Evolutionary conservation across 2,113 vertebrate genomes (phyloP).

Genomic region (Speoplatyrhinus poulsoni): DNA sequence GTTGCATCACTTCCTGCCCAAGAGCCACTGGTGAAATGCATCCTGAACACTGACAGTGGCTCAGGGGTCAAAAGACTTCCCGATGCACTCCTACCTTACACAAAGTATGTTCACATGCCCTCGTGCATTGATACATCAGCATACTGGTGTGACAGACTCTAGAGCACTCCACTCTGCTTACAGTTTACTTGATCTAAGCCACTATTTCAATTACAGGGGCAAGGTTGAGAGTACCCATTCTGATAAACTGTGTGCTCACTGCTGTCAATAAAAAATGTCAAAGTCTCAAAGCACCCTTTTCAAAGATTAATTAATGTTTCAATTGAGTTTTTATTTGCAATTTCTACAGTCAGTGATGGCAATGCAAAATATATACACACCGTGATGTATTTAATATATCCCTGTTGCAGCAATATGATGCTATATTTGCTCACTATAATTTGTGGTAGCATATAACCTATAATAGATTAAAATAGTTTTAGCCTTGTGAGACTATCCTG

Average conservation of each 20-base stretch:
- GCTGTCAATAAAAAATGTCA: conserved; percentile 60
- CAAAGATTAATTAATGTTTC: background rate
- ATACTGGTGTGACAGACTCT: conserved; percentile 67
- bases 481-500: too few relatives aligned
- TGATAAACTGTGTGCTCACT: conserved; percentile 11
- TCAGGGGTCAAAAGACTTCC: conserved; percentile 72
- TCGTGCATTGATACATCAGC: conserved; percentile 66
- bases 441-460: too few relatives aligned
- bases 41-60: conserved; percentile 58
- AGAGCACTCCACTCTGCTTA: conserved; percentile 16
- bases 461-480: too few relatives aligned
- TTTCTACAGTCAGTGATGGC: background rate
- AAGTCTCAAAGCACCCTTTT: conserved; percentile 12
- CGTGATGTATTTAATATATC: too few relatives aligned
- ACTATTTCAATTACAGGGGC: conserved; percentile 38
- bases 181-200: conserved; percentile 20
- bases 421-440: too few relatives aligned
- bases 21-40: conserved; percentile 57
- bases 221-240: conserved; percentile 34
- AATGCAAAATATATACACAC: background rate
- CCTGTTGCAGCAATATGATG: too few relatives aligned
- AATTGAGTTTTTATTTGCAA: too few relatives aligned
- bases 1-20: conserved; percentile 34
- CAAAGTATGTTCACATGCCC: conserved; percentile 52
- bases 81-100: conserved; percentile 67